These are phyloP conservation scores for Rhogogaster chlorosoma DNA, from an alignment of 2,888 invertebrate species.

Conservation along the genomic window DNA sequence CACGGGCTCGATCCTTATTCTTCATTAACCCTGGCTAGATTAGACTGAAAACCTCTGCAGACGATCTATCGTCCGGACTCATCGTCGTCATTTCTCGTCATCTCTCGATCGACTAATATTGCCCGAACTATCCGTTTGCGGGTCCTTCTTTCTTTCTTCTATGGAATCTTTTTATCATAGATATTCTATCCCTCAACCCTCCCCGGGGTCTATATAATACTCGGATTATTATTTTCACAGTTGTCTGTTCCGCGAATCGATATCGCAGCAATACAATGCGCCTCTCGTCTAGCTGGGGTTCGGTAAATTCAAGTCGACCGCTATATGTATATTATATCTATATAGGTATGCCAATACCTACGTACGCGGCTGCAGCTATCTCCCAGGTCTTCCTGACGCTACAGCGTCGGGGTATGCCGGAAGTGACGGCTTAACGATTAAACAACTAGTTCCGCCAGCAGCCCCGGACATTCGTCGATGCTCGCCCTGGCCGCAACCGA, in stretches of 20 bases:
- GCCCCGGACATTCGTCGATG: neutral
- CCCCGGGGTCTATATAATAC: neutral
- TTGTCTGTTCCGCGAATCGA: neutral
- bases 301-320: neutral
- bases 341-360: neutral
- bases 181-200: neutral
- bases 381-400: neutral
- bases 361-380: neutral
- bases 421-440: conserved; percentile 46
- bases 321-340: neutral
- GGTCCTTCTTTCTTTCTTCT: too few species aligned
- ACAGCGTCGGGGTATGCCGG: conserved; percentile 10
- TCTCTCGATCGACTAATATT: neutral
- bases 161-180: neutral
- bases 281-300: neutral
- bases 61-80: neutral
- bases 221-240: neutral
- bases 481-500: neutral
- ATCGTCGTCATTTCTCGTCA: neutral
- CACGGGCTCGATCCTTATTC: conserved; percentile 30
- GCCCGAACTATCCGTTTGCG: too few species aligned
- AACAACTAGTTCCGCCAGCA: conserved; percentile 46
- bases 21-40: conserved; percentile 26
- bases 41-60: neutral
- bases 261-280: neutral